Evolutionary conservation across 2,888 invertebrate species (phyloP).

Genomic region (Bimastos eiseni): DNA sequence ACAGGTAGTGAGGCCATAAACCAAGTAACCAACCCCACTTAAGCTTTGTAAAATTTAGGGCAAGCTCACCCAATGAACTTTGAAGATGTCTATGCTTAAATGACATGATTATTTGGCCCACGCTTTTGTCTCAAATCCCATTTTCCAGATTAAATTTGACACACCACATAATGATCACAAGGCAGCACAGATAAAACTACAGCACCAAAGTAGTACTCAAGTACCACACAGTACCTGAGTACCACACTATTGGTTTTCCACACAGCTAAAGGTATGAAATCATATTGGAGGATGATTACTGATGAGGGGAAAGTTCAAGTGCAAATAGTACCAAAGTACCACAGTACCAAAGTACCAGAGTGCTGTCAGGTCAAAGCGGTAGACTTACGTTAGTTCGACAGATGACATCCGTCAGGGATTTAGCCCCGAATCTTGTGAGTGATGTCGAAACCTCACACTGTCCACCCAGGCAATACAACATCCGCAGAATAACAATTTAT

Average conservation of each 20-base stretch:
- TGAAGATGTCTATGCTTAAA: not conserved
- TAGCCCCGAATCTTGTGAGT: slow-evolving; percentile 37
- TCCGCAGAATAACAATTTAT: not conserved
- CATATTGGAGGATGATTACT: slow-evolving; percentile 30
- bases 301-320: not conserved
- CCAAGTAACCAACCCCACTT: not conserved
- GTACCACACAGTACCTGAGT: slow-evolving; percentile 2
- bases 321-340: slow-evolving; percentile 15
- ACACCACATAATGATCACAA: not conserved
- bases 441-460: slow-evolving; percentile 40
- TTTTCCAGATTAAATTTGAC: not conserved
- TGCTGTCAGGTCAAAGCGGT: slow-evolving; percentile 2
- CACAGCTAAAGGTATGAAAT: not conserved
- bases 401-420: slow-evolving; percentile 35
- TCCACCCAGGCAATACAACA: not conserved
- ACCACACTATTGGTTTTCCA: slow-evolving; percentile 2
- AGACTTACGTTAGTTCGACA: slow-evolving; percentile 37
- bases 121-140: not conserved
- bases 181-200: not conserved
- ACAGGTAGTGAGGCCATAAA: too few species aligned
- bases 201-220: not conserved
- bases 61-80: not conserved
- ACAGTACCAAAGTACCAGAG: not conserved
- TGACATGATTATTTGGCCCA: not conserved
- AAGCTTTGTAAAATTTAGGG: not conserved